Evolutionary conservation across 2,888 invertebrate species (phyloP), one percentile per base, ranked within the genome.

Genomic region (Apamea sordens): DNA sequence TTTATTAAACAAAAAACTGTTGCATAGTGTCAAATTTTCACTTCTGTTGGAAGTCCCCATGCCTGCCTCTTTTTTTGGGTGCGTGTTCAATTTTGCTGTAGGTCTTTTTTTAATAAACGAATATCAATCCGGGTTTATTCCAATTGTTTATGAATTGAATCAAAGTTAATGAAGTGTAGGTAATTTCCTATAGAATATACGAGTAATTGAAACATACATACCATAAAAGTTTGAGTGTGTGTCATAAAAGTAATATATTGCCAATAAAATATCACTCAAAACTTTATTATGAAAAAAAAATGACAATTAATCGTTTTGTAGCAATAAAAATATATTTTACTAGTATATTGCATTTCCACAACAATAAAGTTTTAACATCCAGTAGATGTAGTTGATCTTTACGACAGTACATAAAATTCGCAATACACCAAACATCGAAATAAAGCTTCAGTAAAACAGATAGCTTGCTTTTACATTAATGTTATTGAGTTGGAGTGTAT

Each of bases 341-440:
- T 44, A 67, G 53, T 70, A 53, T 44, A 86, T 67, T 76, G 79
- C 73, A 79, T 79, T 88, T 63, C 70, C 69, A 83, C 53, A 69
- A 86, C 70, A 81, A 73, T 79, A 88, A 87, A 86, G 13, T 80
- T 83, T 82, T 81, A 79, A 83, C 79, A 67, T 36, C 67, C 28
- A 50, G 7, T 44, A 53, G 50, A 76, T 79, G 76, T 86, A 68
- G 73, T 80, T 72, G 73, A 83, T 86, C 59, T 86, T 86, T 79
- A 86, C 76, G 76, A 79, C 44, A 47, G 11, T 70, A 64, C 61
- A 83, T 84, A 84, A 86, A 86, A 79, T 73, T 73, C 11, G 11
- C 50, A 65, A 80, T 84, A 64, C 76, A 75, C 76, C 59, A 80
- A 80, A 80, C 75, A 80, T 82, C 67, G 32, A 77, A 74, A 84